These are phyloP conservation scores for Trissolcus basalis DNA, from an alignment of 1,140 invertebrate genomes.

Conservation along the genomic window DNA sequence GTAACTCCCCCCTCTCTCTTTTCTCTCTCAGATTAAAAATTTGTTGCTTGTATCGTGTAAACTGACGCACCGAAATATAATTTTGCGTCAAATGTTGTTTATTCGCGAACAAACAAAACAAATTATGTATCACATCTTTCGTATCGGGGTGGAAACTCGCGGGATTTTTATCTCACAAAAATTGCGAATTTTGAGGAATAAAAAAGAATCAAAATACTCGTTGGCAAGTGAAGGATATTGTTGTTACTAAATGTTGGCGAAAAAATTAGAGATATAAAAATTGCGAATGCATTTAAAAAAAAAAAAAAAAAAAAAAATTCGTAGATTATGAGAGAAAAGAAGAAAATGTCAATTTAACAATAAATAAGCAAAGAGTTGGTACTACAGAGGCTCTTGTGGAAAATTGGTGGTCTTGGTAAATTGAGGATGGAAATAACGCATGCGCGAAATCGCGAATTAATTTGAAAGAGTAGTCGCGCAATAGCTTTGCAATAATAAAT, in stretches of 20 bases:
- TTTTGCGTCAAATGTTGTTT: not conserved
- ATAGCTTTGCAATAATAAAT: constrained; percentile 55
- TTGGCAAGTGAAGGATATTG: no score
- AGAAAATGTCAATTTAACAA: no score
- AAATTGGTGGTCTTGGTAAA: constrained; percentile 7
- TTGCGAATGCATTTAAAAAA: no score
- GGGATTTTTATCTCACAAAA: no score
- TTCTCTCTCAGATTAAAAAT: constrained; percentile 42
- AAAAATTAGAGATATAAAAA: no score
- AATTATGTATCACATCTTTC: not conserved
- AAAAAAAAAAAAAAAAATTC: no score
- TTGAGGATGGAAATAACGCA: constrained; percentile 37
- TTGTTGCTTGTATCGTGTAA: constrained; percentile 30
- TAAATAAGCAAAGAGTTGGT: no score
- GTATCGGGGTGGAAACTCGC: no score
- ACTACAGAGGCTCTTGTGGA: not conserved
- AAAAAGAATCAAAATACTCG: no score
- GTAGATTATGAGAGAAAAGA: no score
- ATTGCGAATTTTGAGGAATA: no score
- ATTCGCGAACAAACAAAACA: not conserved
- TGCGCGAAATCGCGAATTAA: constrained; percentile 48
- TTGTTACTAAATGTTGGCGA: no score
- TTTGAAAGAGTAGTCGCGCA: constrained; percentile 51
- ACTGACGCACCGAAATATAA: constrained; percentile 41
- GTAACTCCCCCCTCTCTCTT: constrained; percentile 9